Conservation (phyloP, 2,797 vertebrate species). For the Leucoraja ocellata region DNA sequence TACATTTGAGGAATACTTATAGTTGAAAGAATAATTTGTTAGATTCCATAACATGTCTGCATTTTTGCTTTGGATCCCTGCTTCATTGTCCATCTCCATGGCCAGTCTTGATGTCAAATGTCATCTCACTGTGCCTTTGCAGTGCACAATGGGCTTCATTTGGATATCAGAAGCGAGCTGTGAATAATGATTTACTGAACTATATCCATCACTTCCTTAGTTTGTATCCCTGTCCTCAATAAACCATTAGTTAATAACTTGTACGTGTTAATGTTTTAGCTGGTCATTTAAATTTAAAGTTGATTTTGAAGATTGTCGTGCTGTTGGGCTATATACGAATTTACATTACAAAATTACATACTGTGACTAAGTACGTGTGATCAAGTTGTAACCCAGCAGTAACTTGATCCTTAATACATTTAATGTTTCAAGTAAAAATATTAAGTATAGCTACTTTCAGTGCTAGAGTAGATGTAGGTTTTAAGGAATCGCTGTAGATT, state of each 20-base stretch:
- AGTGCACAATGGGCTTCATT: not conserved
- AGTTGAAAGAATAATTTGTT: conserved; percentile 5
- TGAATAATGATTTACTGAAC: not conserved
- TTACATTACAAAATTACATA: not conserved
- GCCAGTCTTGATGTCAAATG: not conserved
- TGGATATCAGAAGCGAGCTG: not conserved
- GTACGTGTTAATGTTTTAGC: not conserved
- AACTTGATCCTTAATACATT: not conserved
- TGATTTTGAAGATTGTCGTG: not conserved
- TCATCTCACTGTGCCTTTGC: not conserved
- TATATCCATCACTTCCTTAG: not conserved
- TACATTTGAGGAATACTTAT: conserved; percentile 14
- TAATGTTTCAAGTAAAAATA: not conserved
- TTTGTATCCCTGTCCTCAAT: not conserved
- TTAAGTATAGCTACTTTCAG: not conserved
- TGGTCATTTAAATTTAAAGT: not conserved
- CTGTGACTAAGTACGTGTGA: not conserved
- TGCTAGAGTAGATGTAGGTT: not conserved
- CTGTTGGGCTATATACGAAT: not conserved
- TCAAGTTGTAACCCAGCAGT: not conserved
- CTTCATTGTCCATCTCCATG: not conserved
- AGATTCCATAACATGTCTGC: conserved; percentile 22
- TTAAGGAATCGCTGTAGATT: not conserved
- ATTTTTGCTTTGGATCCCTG: conserved; percentile 15
- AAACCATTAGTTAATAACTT: not conserved